Evolutionary conservation across 2,797 vertebrate species (phyloP).

Genomic region (Falco cherrug): DNA sequence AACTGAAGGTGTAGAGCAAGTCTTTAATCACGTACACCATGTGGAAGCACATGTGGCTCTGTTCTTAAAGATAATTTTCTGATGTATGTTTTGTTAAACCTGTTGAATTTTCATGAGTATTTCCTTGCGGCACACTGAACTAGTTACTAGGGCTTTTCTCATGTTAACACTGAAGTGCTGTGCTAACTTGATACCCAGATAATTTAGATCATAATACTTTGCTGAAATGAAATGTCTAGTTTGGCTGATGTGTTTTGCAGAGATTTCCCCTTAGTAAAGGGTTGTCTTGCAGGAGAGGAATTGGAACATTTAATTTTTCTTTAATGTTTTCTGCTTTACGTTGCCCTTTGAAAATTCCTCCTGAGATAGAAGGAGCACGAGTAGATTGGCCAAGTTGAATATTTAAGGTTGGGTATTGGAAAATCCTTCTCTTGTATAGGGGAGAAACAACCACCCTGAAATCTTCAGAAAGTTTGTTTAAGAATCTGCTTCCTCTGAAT

Average conservation of each 20-base stretch:
- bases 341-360: not conserved
- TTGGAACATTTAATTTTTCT: not conserved
- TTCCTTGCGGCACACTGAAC: not conserved
- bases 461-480: not conserved
- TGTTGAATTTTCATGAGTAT: not conserved
- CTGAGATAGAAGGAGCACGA: not conserved
- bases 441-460: not conserved
- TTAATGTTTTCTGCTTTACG: not conserved
- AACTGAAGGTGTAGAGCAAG: not conserved
- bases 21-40: accelerated
- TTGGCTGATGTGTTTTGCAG: not conserved
- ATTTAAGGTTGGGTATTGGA: not conserved
- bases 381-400: not conserved
- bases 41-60: accelerated
- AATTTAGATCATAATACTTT: not conserved
- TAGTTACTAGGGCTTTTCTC: not conserved
- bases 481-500: not conserved
- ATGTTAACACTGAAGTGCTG: accelerated
- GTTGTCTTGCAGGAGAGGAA: not conserved
- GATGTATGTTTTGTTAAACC: not conserved
- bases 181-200: not conserved
- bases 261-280: not conserved
- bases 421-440: not conserved
- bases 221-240: not conserved
- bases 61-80: not conserved